Conservation (phyloP, 1,140 invertebrate genomes). For the Leptopilina boulardi region DNA sequence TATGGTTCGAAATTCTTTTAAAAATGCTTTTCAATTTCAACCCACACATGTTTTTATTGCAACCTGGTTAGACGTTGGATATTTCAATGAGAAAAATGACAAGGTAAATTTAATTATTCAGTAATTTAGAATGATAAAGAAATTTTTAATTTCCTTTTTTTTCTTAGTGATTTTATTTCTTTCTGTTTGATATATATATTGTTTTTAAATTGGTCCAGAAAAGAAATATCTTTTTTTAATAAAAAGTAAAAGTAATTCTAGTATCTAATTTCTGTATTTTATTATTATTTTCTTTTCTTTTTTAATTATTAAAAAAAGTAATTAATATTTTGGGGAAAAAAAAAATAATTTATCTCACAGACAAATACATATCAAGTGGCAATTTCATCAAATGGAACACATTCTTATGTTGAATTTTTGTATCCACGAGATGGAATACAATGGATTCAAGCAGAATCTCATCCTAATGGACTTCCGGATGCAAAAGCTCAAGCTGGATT, state of each 20-base stretch:
- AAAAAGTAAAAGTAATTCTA: not conserved
- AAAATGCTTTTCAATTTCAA: conserved; percentile 81
- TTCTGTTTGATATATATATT: too few species aligned
- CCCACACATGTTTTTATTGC: conserved; percentile 79
- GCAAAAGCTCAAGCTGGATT: conserved; percentile 95
- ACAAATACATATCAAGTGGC: conserved; percentile 89
- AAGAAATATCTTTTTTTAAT: too few species aligned
- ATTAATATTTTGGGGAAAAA: conserved; percentile 21
- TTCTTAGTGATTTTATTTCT: too few species aligned
- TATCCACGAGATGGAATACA: conserved; percentile 92
- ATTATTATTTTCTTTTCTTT: too few species aligned
- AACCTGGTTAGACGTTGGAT: conserved; percentile 85
- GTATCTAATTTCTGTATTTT: too few species aligned
- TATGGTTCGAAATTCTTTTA: conserved; percentile 84
- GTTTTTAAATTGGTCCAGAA: too few species aligned
- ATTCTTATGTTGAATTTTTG: conserved; percentile 89
- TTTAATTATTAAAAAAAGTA: too few species aligned
- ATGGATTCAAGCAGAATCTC: conserved; percentile 89
- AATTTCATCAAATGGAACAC: conserved; percentile 87
- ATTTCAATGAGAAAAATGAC: conserved; percentile 78
- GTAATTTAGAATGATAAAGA: too few species aligned
- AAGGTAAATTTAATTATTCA: conserved; percentile 71
- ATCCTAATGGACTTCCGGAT: conserved; percentile 83
- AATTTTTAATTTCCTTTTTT: too few species aligned
- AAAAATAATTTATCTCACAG: conserved; percentile 70